Evolutionary conservation across 2,797 vertebrate species (phyloP).

Genomic region (Carcharodon carcharias): DNA sequence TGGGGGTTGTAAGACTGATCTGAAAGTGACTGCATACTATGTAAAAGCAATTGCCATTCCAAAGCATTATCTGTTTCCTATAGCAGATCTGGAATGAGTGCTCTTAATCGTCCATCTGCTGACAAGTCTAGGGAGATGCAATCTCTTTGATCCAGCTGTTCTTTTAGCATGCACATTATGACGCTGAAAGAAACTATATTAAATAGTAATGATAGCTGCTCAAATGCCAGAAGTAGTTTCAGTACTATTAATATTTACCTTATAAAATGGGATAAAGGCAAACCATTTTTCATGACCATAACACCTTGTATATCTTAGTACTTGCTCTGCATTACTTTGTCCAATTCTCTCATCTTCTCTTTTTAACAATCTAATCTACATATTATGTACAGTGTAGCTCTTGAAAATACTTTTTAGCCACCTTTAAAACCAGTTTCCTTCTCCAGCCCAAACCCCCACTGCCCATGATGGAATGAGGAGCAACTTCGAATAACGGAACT

Average conservation of each 20-base stretch:
- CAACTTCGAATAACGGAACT: background rate
- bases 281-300: background rate
- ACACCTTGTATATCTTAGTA: background rate
- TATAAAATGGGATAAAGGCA: background rate
- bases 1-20: background rate
- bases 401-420: background rate
- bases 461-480: background rate
- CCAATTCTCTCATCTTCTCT: background rate
- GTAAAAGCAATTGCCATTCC: background rate
- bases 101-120: background rate
- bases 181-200: constrained; percentile 4
- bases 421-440: background rate
- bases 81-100: background rate
- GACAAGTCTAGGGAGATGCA: background rate
- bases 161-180: background rate
- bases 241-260: background rate
- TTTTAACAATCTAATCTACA: background rate
- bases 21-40: background rate
- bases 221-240: background rate
- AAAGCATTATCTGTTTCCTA: too few species aligned
- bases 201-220: background rate
- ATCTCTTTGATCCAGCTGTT: background rate
- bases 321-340: background rate
- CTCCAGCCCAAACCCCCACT: too few species aligned
- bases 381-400: too few species aligned